phyloP scores from a whole-genome alignment of 1,140 invertebrate genomes.

The Neodiprion pinetum region DNA sequence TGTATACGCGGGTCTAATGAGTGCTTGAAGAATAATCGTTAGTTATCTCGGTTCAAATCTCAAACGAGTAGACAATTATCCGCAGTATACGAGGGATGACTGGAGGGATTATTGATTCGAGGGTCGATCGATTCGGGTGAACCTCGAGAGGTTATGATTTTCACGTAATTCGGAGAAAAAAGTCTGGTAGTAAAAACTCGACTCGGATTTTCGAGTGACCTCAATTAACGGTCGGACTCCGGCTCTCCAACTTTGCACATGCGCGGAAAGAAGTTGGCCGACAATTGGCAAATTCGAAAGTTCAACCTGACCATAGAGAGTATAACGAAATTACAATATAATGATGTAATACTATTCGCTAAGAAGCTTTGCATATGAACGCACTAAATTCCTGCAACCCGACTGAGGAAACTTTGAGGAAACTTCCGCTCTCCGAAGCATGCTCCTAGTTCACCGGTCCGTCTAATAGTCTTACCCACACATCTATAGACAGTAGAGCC shows the following conservation, averaged over 20 bases:
- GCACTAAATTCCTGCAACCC: neutral
- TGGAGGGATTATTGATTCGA: neutral
- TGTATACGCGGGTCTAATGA: neutral
- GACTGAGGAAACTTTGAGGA: neutral
- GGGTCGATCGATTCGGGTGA: neutral
- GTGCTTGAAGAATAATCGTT: slow-evolving; percentile 2
- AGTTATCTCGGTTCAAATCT: slow-evolving; percentile 8
- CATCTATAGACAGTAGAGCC: neutral
- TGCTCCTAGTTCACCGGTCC: slow-evolving; percentile 15
- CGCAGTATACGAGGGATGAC: neutral
- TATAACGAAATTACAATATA: neutral
- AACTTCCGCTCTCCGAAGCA: neutral
- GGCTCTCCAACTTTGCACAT: too few relatives aligned
- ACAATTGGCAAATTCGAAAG: neutral
- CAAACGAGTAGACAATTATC: slow-evolving; percentile 6
- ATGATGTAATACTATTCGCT: slow-evolving; percentile 8
- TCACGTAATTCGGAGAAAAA: too few relatives aligned
- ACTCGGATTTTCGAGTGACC: neutral
- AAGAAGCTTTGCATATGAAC: slow-evolving; percentile 11
- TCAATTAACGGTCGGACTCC: neutral
- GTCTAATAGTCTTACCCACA: slow-evolving; percentile 8
- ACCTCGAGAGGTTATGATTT: too few relatives aligned
- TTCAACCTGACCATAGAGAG: neutral
- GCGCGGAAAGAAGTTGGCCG: too few relatives aligned
- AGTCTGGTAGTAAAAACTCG: neutral